Percentiles rank a stretch among this genome's conserved stretches.
Evolutionary conservation across 2,888 invertebrate genomes (phyloP).

Genomic region (Geophilus truncorum): DNA sequence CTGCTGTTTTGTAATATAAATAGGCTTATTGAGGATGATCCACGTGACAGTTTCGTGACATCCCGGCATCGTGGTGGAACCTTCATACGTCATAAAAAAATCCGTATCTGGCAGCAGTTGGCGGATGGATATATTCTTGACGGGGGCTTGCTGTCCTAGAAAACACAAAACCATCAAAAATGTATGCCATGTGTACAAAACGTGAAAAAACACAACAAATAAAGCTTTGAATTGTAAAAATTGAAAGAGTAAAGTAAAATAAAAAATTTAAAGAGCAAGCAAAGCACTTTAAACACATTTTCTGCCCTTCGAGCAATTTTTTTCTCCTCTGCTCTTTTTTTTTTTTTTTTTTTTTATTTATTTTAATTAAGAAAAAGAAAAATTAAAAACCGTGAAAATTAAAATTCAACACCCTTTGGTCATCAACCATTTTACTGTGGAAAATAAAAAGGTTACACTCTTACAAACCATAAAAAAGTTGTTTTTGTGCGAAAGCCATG

Average conservation of each 20-base stretch:
- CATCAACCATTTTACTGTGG: background rate
- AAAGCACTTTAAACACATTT: background rate
- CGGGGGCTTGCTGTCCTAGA: constrained; percentile 73
- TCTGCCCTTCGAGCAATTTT: background rate
- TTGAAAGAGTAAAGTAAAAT: background rate
- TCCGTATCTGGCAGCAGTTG: constrained; percentile 84
- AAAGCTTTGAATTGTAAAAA: background rate
- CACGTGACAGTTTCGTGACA: constrained; percentile 99
- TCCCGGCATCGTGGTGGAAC: constrained; percentile 94
- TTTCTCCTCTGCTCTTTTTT: background rate
- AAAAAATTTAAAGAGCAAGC: background rate
- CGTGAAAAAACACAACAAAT: background rate
- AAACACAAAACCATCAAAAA: constrained; percentile 13
- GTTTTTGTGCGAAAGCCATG: background rate
- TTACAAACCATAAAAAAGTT: background rate
- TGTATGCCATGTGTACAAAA: background rate
- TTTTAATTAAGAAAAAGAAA: background rate
- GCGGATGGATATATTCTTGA: constrained; percentile 78
- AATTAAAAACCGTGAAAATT: background rate
- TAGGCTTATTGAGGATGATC: constrained; percentile 96
- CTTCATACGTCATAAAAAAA: constrained; percentile 96
- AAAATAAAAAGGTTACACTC: background rate
- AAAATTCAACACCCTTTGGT: background rate
- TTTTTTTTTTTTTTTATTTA: background rate
- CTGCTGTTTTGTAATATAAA: constrained; percentile 94